Evolutionary conservation across 2,888 invertebrate species (phyloP), one percentile per base, ranked within the genome.

Genomic region (Thymelicus lineola): DNA sequence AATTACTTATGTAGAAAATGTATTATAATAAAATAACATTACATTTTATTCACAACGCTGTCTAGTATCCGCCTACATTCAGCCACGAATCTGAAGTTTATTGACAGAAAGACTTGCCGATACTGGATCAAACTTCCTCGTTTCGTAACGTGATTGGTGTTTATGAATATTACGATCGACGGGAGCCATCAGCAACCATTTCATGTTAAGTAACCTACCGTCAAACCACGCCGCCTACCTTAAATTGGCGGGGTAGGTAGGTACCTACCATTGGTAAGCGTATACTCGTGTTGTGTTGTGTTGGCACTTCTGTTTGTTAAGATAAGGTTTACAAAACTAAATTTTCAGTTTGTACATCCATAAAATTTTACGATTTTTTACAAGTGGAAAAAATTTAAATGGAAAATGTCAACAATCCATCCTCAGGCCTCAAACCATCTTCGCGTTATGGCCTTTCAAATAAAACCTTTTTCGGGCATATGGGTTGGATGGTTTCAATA

Each of bases 171-270:
- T 62, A 68, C 45, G 62, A 62, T 42, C 45, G 46, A n/a, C 17
- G 17, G 50, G 62, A 57, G 62, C 55, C 61, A 68, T 68, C 68
- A 57, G 55, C 60, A 62, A 61, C 55, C 28, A 68, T 68, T 68
- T 62, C 68, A 62, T 35, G 68, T 68, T 57, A 62, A 68, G 36
- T 46, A 35, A 17, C 45, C 57, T 62, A 57, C 28, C 15, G 46
- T 46, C 45, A 20, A 66, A 14, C 10, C 60, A 60, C 6, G 45
- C 17, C 62, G 46, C 68, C 62, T 36, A 66, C 20, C 35, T 35
- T 68, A 45, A 57, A 62, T 68, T 61, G 57, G 45, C 68, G 46
- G 28, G 28, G 28, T 28, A 28, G n/a, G n/a, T n/a, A n/a, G n/a
- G n/a, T n/a, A n/a, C n/a, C n/a, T n/a, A n/a, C n/a, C n/a, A 28